Base-by-base conservation (phyloP, 92 coral and sea anemone species). In the Anthopleura xanthogrammica region DNA sequence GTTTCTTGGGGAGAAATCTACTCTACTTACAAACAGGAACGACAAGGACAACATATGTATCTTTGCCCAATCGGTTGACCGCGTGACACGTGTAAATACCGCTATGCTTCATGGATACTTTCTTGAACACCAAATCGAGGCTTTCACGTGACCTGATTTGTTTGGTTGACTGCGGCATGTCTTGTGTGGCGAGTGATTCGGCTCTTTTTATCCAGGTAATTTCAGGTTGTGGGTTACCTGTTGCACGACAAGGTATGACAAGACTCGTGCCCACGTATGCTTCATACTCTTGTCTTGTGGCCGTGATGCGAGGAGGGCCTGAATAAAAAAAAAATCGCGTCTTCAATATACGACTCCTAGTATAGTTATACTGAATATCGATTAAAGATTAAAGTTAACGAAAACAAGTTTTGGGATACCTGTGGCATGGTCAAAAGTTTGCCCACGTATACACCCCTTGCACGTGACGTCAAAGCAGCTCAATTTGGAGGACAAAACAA, bases 211-310 rank as follows among this genome's bases (percentile, higher is more conserved):
- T 56, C 90, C 90, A 87, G 8, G 73, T 68, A 19, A 87, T 66
- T 3, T 24, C 39, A 13, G 90, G 90, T 70, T 82, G 60, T 50
- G 90, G 90, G 75, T 29, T 54, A 1, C 90, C 90, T 77, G 83
- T 83, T 72, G 83, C 42, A 41, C 78, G 66, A 52, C 90, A 87
- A 22, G 75, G 87, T 82, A 87, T 68, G 14, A 71, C 78, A 20
- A 82, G 39, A 5, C 19, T n/a, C 10, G 52, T 52, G 5, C 71
- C 85, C 12, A 55, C 52, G 46, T 24, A 73, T 50, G 72, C 85
- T 40, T 82, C 85, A 16, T 82, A 70, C 16, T 16, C 12, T 0
- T 20, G 17, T 46, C 4, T 20, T 13, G 52, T 77, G 48, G 78
- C 42, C 17, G 71, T 82, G 66, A 82, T 72, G 5, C 71, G 62